phyloP scores from a whole-genome alignment of 2,797 vertebrate genomes.

The Macroramphosus scolopax region DNA sequence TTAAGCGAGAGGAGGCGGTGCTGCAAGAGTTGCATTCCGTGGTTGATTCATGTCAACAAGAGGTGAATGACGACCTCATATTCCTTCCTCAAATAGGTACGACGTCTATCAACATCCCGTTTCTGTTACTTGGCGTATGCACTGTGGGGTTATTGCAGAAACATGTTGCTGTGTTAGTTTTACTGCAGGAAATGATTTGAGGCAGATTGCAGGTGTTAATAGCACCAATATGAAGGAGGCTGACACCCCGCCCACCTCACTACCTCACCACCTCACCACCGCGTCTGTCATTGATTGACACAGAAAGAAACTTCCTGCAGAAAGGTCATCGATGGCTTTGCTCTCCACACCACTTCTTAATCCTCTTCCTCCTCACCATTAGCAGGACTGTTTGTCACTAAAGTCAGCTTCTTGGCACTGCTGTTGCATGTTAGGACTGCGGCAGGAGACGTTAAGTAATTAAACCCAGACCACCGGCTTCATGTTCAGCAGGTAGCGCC shows the following conservation, averaged over 20 bases:
- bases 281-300: conserved; percentile 42
- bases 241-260: conserved; percentile 7
- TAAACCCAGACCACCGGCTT: conserved; percentile 3
- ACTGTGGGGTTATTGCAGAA: conserved; percentile 29
- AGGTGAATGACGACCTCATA: conserved; percentile 47
- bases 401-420: conserved; percentile 7
- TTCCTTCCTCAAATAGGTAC: conserved; percentile 31
- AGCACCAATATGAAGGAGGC: conserved; percentile 7
- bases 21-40: conserved; percentile 45
- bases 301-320: conserved; percentile 31
- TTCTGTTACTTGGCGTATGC: conserved; percentile 40
- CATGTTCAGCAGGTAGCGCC: conserved; percentile 9
- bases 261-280: conserved; percentile 15
- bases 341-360: conserved; percentile 35
- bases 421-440: conserved; percentile 6
- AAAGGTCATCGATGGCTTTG: conserved; percentile 43
- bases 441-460: conserved; percentile 8
- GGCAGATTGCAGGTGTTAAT: conserved; percentile 45
- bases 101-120: conserved; percentile 52
- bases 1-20: conserved; percentile 47
- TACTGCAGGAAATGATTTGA: conserved; percentile 38
- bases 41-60: conserved; percentile 54
- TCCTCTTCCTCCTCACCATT: conserved; percentile 17
- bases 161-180: conserved; percentile 29
- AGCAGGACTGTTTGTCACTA: conserved; percentile 9